Evolutionary conservation across 2,888 invertebrate species (phyloP).

Genomic region (Keiferia lycopersicella): DNA sequence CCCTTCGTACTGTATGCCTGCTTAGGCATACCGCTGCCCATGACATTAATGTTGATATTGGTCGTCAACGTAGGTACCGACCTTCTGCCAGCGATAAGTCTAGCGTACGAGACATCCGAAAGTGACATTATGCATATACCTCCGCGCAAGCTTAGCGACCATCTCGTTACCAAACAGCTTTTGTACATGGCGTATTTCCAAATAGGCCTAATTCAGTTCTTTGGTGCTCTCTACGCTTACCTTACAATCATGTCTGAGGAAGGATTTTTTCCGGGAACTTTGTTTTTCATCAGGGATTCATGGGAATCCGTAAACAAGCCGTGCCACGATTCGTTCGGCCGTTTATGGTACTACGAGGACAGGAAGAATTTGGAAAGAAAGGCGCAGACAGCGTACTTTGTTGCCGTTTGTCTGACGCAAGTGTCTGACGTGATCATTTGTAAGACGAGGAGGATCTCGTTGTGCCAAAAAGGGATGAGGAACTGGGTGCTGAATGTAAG

Average conservation of each 20-base stretch:
- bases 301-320: constrained; percentile 86
- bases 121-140: constrained; percentile 86
- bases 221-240: constrained; percentile 89
- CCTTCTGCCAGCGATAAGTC: constrained; percentile 88
- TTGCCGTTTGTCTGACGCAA: constrained; percentile 89
- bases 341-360: constrained; percentile 86
- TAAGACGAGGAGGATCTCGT: constrained; percentile 88
- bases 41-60: constrained; percentile 80
- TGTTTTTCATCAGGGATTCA: constrained; percentile 85
- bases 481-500: constrained; percentile 84
- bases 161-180: constrained; percentile 80
- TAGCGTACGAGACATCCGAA: constrained; percentile 89
- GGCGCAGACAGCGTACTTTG: constrained; percentile 90
- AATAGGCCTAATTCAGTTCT: constrained; percentile 92
- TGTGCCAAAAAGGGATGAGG: constrained; percentile 88
- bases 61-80: constrained; percentile 91
- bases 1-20: constrained; percentile 89
- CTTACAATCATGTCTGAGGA: constrained; percentile 89
- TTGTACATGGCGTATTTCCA: constrained; percentile 93
- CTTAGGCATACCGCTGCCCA: constrained; percentile 87
- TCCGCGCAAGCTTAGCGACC: constrained; percentile 78
- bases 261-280: constrained; percentile 86
- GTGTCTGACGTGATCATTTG: constrained; percentile 90
- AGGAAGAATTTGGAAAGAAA: constrained; percentile 86
- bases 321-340: constrained; percentile 87